A percentile compares a stretch with the other conserved stretches of the same genome.
These are phyloP conservation scores for Oscheius myriophilus DNA, from an alignment of 2,888 invertebrate genomes.

Conservation along the genomic window DNA sequence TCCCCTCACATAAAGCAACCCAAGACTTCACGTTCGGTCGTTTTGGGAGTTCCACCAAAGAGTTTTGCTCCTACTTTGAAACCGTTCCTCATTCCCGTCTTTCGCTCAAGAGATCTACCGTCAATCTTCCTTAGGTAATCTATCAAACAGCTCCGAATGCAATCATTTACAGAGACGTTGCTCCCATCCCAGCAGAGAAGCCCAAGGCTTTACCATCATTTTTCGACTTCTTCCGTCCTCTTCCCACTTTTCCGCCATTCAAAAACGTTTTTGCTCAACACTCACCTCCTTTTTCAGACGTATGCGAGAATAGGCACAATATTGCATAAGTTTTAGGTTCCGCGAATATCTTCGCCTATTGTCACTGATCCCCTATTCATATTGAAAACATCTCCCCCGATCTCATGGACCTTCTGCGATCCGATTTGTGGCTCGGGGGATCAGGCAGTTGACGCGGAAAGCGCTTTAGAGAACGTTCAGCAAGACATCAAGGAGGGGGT, in stretches of 20 bases:
- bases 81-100: too few relatives aligned
- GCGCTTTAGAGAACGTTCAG: constrained; percentile 53
- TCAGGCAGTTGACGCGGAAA: constrained; percentile 58
- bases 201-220: constrained; percentile 30
- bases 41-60: too few relatives aligned
- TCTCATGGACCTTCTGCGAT: constrained; percentile 58
- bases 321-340: constrained; percentile 8
- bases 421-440: constrained; percentile 59
- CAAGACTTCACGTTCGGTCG: too few relatives aligned
- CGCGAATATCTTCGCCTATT: constrained; percentile 15
- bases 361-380: constrained; percentile 11
- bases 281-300: constrained; percentile 4
- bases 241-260: constrained; percentile 27
- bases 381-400: constrained; percentile 49
- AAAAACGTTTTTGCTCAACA: constrained; percentile 12
- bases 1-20: too few relatives aligned
- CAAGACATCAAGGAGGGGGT: constrained; percentile 57
- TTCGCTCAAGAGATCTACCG: too few relatives aligned
- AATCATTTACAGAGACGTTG: constrained; percentile 9
- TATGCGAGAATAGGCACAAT: neutral
- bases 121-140: too few relatives aligned
- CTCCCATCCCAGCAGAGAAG: constrained; percentile 19
- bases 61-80: too few relatives aligned
- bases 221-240: constrained; percentile 43
- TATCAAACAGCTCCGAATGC: too few relatives aligned